These are phyloP conservation scores for Geococcyx californianus DNA, from an alignment of 2,113 vertebrate species.

Conservation along the genomic window DNA sequence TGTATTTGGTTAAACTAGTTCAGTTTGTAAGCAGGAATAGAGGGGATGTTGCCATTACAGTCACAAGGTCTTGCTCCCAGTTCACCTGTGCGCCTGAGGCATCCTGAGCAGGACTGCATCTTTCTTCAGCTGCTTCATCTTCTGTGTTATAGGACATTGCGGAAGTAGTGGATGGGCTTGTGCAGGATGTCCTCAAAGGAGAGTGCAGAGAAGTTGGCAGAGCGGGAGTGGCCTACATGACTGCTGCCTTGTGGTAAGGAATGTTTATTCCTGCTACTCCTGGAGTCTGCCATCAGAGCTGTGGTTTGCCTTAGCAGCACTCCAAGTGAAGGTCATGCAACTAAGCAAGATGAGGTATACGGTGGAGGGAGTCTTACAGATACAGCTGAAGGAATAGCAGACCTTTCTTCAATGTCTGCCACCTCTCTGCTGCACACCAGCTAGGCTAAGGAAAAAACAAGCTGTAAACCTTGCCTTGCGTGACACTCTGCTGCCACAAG, in stretches of 20 bases:
- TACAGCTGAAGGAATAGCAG: not conserved
- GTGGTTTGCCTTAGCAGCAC: not conserved
- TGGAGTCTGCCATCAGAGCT: not conserved
- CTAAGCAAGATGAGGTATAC: not conserved
- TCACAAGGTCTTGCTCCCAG: not conserved
- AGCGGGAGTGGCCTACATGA: constrained; percentile 69
- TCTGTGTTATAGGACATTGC: constrained; percentile 80
- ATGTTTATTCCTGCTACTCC: not conserved
- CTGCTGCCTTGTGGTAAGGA: constrained; percentile 80
- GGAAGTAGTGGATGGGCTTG: constrained; percentile 76
- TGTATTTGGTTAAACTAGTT: not conserved
- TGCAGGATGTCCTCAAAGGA: constrained; percentile 81
- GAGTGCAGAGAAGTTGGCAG: constrained; percentile 77
- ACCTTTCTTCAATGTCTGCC: not conserved
- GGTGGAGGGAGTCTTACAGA: not conserved
- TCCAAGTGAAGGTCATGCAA: not conserved
- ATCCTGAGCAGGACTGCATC: not conserved
- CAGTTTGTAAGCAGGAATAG: not conserved
- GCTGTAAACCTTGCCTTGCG: not conserved
- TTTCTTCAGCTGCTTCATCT: not conserved
- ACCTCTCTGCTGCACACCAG: not conserved
- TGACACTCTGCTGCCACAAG: not conserved
- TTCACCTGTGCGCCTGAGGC: rapidly evolving
- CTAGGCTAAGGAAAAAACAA: not conserved
- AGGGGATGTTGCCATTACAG: not conserved